These are phyloP conservation scores for Drosophila greeni DNA, from an alignment of 2,888 invertebrate genomes.

Conservation along the genomic window DNA sequence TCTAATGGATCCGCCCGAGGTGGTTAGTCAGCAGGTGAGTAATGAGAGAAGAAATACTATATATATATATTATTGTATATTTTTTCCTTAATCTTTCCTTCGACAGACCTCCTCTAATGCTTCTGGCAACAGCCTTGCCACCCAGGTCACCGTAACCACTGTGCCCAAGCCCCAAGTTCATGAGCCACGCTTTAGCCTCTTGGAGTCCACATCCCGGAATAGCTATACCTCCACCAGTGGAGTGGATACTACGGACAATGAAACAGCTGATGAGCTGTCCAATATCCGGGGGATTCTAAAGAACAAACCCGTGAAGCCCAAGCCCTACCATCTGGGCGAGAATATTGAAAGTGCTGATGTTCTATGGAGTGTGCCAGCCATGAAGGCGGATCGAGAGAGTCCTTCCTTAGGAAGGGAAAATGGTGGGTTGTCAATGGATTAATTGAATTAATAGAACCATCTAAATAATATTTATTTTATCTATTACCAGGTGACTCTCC, in stretches of 20 bases:
- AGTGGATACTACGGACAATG: slow-evolving; percentile 74
- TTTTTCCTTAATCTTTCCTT: no score
- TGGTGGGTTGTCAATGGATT: slow-evolving; percentile 42
- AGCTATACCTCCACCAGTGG: slow-evolving; percentile 76
- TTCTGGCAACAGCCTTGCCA: slow-evolving; percentile 13
- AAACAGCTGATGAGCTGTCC: slow-evolving; percentile 79
- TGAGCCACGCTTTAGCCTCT: slow-evolving; percentile 53
- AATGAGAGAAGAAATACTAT: no score
- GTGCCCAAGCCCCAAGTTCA: slow-evolving; percentile 60
- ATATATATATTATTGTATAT: no score
- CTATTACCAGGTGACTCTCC: slow-evolving; percentile 29
- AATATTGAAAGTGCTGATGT: slow-evolving; percentile 80
- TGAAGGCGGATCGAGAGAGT: slow-evolving; percentile 75
- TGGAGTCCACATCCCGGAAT: slow-evolving; percentile 64
- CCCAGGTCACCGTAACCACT: slow-evolving; percentile 73
- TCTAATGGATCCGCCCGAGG: slow-evolving; percentile 61
- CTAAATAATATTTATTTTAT: background rate
- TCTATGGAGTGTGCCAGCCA: slow-evolving; percentile 80
- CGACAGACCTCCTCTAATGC: background rate
- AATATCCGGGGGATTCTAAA: slow-evolving; percentile 85
- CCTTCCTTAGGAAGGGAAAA: slow-evolving; percentile 40
- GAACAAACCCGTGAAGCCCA: slow-evolving; percentile 86
- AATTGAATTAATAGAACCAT: no score
- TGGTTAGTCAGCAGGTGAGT: slow-evolving; percentile 48
- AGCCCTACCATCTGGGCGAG: slow-evolving; percentile 86